Evolutionary conservation across 2,888 invertebrate species (phyloP).

Genomic region (Atrina japonica): DNA sequence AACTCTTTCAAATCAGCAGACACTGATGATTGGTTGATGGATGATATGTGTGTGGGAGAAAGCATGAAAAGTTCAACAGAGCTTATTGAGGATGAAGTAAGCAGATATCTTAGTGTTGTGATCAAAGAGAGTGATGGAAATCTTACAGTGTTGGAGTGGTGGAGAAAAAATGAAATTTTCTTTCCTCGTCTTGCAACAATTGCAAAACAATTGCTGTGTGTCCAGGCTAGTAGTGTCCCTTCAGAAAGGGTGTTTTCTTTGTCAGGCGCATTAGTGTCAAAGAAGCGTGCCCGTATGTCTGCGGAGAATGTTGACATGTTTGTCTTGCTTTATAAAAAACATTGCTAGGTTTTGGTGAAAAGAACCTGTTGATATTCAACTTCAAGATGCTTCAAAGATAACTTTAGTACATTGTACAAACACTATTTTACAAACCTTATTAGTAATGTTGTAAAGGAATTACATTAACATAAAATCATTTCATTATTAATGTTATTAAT

Average conservation of each 20-base stretch:
- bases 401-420: no score
- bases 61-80: not conserved
- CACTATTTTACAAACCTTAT: no score
- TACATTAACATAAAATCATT: no score
- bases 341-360: conserved; percentile 13
- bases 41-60: conserved; percentile 26
- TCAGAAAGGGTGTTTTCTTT: conserved; percentile 16
- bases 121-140: not conserved
- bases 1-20: conserved; percentile 26
- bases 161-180: conserved; percentile 11
- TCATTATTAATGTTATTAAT: no score
- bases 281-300: conserved; percentile 3
- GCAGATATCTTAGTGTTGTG: not conserved
- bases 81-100: no score
- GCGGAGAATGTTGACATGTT: conserved; percentile 16
- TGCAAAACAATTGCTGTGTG: conserved; percentile 1
- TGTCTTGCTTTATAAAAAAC: conserved; percentile 19
- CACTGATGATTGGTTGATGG: conserved; percentile 23
- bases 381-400: no score
- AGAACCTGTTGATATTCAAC: no score
- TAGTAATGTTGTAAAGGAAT: no score
- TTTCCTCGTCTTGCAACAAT: not conserved
- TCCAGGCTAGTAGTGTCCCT: conserved; percentile 16
- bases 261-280: not conserved
- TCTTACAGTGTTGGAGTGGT: conserved; percentile 13